Evolutionary conservation across 2,888 invertebrate genomes (phyloP), one percentile per base, ranked within the genome.

Genomic region (Caenorhabditis sp.): DNA sequence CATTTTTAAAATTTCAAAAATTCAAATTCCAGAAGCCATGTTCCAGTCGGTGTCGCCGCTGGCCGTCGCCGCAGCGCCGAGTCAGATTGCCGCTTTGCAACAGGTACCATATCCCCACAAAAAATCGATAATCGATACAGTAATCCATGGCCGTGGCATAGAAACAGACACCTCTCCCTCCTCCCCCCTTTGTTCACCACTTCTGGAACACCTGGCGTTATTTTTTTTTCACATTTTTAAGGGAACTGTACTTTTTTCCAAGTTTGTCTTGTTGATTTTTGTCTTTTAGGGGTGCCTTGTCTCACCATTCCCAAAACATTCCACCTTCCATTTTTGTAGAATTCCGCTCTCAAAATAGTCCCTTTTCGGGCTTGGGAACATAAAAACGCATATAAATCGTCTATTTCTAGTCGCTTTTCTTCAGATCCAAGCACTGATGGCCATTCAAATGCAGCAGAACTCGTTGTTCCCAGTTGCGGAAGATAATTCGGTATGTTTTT

Each of bases 1-100:
- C 22, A 32, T 4, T 9, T 4, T 28, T 55, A 22, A 6, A 24
- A n/a, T n/a, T n/a, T n/a, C 65, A 40, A 26, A n/a, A 15, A 3
- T 60, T 60, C 24, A 67, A 74, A 53, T 67, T 74, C 40, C 74
- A 74, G 74, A 74, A 74, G 74, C 74, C 18, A 74, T 74, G 74
- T 35, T 74, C 50, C 72, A 72, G 72, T 65, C 72, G 72, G 72
- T 58, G 18, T 67, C 74, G 60, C 40, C 60, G 67, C 58, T 67
- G 35, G 56, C 56, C 20, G 37, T 47, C 32, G 32, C 56, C 37
- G n/a, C 67, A n/a, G 64, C 56, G 15, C 74, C 74, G 20, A 67
- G 50, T 22, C 74, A 74, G 8, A 56, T 72, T 22, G 58, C 40
- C 13, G 74, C 74, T 22, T 32, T 74, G n/a, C 74, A 74, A 22